Evolutionary conservation across 2,888 invertebrate genomes (phyloP).

Genomic region (Caenorhabditis sp.): DNA sequence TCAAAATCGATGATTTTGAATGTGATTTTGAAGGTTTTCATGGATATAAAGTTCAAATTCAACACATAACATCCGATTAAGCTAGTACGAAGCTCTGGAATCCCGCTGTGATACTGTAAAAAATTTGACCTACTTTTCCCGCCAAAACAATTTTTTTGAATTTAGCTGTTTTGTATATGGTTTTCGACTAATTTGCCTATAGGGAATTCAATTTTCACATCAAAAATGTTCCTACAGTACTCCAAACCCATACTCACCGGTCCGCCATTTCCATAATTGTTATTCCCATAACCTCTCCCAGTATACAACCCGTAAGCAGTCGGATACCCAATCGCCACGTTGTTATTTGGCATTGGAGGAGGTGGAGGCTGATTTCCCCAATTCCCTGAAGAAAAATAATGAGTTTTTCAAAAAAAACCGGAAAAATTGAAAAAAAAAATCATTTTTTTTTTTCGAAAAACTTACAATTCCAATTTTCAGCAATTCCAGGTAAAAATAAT

Average conservation of each 20-base stretch:
- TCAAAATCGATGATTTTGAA: background rate
- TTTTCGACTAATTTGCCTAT: background rate
- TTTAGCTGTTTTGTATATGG: background rate
- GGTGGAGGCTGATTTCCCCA: slow-evolving; percentile 33
- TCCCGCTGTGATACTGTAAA: background rate
- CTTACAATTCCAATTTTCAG: background rate
- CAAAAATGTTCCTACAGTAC: no score
- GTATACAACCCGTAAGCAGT: slow-evolving; percentile 73
- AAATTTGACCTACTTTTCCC: background rate
- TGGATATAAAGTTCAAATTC: background rate
- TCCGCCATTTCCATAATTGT: slow-evolving; percentile 29
- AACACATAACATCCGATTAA: no score
- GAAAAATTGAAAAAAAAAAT: no score
- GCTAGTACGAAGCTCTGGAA: background rate
- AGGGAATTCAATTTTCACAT: background rate
- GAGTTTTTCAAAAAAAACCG: background rate
- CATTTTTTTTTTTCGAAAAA: background rate
- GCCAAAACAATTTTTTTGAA: background rate
- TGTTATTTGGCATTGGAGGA: slow-evolving; percentile 67
- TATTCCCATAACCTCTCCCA: slow-evolving; percentile 45
- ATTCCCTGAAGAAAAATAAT: slow-evolving; percentile 26
- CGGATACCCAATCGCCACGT: slow-evolving; percentile 75
- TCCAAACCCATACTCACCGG: slow-evolving; percentile 27
- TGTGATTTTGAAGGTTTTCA: no score
- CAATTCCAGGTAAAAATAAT: no score